Evolutionary conservation across 2,888 invertebrate species (phyloP).

Genomic region (Portevinia maculata): DNA sequence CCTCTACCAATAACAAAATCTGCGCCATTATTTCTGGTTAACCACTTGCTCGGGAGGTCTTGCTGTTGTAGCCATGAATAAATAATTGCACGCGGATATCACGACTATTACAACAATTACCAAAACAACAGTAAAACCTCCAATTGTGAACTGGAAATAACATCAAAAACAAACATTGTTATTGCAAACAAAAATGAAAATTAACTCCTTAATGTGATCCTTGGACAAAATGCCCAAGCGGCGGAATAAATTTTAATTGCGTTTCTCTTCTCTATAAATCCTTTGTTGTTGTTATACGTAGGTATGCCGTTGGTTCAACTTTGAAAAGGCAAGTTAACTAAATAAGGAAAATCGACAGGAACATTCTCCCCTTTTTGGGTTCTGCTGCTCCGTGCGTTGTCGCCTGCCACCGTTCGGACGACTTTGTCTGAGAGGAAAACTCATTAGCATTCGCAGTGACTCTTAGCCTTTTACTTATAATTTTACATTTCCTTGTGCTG

Average conservation of each 20-base stretch:
- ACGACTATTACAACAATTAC: conserved; percentile 40
- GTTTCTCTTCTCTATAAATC: conserved; percentile 55
- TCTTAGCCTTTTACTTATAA: conserved; percentile 46
- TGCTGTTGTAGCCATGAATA: conserved; percentile 25
- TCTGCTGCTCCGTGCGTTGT: neutral
- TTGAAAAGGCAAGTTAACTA: conserved; percentile 34
- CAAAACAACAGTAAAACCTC: conserved; percentile 34
- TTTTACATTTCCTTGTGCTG: conserved; percentile 28
- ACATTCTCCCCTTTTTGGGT: conserved; percentile 2
- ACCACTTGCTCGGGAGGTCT: conserved; percentile 13
- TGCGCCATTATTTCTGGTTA: neutral
- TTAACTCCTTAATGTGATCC: conserved; percentile 62
- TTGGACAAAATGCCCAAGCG: conserved; percentile 50
- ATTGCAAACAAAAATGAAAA: conserved; percentile 57
- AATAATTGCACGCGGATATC: conserved; percentile 50
- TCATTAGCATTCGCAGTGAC: conserved; percentile 54
- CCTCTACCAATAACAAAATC: neutral
- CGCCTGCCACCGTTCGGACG: neutral
- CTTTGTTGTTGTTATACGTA: conserved; percentile 12
- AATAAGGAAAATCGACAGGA: conserved; percentile 31
- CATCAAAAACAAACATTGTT: conserved; percentile 44
- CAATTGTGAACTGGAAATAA: conserved; percentile 25
- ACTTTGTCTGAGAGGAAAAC: conserved; percentile 28
- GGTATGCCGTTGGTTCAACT: neutral
- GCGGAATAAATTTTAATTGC: conserved; percentile 65